These are phyloP conservation scores for Xenus cinereus DNA, from an alignment of 2,113 vertebrate species.

Conservation along the genomic window DNA sequence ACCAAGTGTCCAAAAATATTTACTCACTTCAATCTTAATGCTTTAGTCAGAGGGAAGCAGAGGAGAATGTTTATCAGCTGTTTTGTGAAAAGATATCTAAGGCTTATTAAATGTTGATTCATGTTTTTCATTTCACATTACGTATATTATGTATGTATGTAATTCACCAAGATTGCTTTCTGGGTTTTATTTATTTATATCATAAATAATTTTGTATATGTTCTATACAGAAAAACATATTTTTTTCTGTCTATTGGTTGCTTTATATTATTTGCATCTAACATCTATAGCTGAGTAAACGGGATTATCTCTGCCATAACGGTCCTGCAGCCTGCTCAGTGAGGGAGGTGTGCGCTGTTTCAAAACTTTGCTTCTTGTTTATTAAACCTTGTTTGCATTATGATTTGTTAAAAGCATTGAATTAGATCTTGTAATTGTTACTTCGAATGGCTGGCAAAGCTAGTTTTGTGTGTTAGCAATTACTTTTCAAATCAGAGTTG, in stretches of 20 bases:
- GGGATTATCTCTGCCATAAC: neutral
- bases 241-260: neutral
- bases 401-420: neutral
- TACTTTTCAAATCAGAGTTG: neutral
- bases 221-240: neutral
- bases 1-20: conserved; percentile 16
- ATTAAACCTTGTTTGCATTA: neutral
- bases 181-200: neutral
- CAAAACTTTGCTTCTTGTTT: neutral
- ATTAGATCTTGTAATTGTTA: neutral
- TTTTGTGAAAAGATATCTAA: neutral
- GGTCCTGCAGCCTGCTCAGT: neutral
- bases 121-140: neutral
- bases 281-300: neutral
- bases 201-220: neutral
- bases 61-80: neutral
- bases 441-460: neutral
- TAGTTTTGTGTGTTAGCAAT: neutral
- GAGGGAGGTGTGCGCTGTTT: neutral
- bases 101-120: conserved; percentile 1
- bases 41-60: neutral
- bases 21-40: neutral
- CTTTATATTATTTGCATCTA: neutral
- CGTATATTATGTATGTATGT: neutral
- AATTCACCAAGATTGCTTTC: neutral